phyloP scores from a whole-genome alignment of 2,888 invertebrate species.

The Mystacides longicornis region DNA sequence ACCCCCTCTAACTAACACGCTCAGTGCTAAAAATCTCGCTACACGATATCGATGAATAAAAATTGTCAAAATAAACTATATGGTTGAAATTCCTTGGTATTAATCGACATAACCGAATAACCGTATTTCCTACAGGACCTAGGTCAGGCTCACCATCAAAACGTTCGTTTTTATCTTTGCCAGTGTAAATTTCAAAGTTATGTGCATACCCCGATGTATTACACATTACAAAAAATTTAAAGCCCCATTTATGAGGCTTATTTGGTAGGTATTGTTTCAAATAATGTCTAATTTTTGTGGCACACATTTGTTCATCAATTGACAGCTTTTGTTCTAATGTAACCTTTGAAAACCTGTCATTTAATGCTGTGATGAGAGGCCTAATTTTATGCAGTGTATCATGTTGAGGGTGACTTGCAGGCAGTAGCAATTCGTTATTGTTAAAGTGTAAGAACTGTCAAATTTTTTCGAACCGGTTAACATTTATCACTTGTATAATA shows the following conservation, averaged over 20 bases:
- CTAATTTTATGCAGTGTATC: slow-evolving; percentile 12
- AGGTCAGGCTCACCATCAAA: slow-evolving; percentile 29
- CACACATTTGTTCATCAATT: slow-evolving; percentile 21
- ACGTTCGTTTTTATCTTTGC: slow-evolving; percentile 30
- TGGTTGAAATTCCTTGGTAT: slow-evolving; percentile 17
- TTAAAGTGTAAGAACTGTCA: background rate
- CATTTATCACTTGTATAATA: background rate
- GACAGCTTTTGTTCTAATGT: slow-evolving; percentile 26
- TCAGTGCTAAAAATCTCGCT: no score
- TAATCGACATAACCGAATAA: slow-evolving; percentile 25
- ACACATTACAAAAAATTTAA: slow-evolving; percentile 18
- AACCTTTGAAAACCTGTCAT: slow-evolving; percentile 23
- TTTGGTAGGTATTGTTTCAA: slow-evolving; percentile 28
- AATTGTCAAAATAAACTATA: slow-evolving; percentile 4
- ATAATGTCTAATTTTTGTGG: slow-evolving; percentile 27
- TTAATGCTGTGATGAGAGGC: slow-evolving; percentile 17
- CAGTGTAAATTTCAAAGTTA: slow-evolving; percentile 30
- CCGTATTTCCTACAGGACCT: slow-evolving; percentile 27
- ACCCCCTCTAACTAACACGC: no score
- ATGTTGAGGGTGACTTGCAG: slow-evolving; percentile 1
- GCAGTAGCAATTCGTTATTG: slow-evolving; percentile 2
- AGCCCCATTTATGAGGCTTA: slow-evolving; percentile 30
- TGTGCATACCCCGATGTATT: slow-evolving; percentile 28
- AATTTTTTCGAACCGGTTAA: slow-evolving; percentile 2
- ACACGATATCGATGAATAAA: slow-evolving; percentile 22